A percentile compares a stretch with the other conserved stretches of the same genome.
phyloP scores from a whole-genome alignment of 1,140 invertebrate genomes.

The Pogonognathellus flavescens region DNA sequence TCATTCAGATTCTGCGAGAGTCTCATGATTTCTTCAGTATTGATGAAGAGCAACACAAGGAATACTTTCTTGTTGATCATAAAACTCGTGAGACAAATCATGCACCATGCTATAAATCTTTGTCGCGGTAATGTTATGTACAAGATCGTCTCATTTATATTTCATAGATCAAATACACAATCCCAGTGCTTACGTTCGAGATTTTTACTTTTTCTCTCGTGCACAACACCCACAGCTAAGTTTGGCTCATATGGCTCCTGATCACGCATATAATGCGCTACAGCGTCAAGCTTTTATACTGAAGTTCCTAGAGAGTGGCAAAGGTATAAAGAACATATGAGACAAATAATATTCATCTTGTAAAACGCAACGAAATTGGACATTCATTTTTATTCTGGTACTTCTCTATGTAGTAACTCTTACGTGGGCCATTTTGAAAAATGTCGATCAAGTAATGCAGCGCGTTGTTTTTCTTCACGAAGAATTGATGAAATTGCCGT shows the following conservation, averaged over 20 bases:
- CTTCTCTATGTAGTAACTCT: conserved; percentile 75
- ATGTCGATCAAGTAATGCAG: conserved; percentile 82
- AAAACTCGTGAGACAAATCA: conserved; percentile 88
- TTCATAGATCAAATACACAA: conserved; percentile 92
- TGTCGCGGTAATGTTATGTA: not conserved
- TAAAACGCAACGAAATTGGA: not conserved
- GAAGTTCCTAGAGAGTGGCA: conserved; percentile 98
- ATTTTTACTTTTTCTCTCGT: conserved; percentile 99
- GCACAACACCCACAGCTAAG: conserved; percentile 98
- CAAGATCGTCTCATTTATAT: conserved; percentile 29
- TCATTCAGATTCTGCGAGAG: conserved; percentile 94
- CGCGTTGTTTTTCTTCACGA: conserved; percentile 98
- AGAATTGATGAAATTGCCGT: conserved; percentile 97
- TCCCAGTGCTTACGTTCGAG: conserved; percentile 92
- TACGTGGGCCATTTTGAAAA: conserved; percentile 89
- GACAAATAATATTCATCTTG: not conserved
- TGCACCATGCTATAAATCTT: not conserved
- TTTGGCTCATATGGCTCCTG: conserved; percentile 92
- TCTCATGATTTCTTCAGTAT: conserved; percentile 98
- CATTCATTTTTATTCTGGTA: not conserved
- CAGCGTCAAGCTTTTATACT: conserved; percentile 93
- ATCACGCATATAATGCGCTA: conserved; percentile 90
- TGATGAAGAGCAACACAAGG: conserved; percentile 87
- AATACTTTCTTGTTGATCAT: conserved; percentile 96
- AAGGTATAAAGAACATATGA: conserved; percentile 71